Evolutionary conservation across 2,113 vertebrate genomes (phyloP), one percentile per base, ranked within the genome.

Genomic region (Ariopsis seemanni): DNA sequence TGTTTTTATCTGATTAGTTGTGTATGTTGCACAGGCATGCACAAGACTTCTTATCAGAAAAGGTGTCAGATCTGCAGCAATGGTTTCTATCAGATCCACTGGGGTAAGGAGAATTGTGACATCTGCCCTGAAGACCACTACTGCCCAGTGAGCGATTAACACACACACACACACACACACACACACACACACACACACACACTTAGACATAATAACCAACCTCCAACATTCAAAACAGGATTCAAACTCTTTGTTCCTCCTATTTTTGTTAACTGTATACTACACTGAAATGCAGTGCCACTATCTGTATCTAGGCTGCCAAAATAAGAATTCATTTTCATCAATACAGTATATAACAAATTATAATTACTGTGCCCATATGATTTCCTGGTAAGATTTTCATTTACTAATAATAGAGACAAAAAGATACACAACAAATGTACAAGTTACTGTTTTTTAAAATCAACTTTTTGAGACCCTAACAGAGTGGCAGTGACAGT

Each of bases 101-200:
- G 83, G 93, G 97, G 97, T 65, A 93, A 93, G 88, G 96, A 96
- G 75, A 94, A 81, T 89, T 98, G 97, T 86, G 92, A 96, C 11
- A 72, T 93, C 17, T 98, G 97, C 88, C 97, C 97, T 30, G 94
- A 96, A 86, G 94, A 95, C 62, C 93, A 97, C 93, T 98, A 97
- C 94, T 98, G 97, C 86, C 97, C 97, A 4, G 97, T 97, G 93
- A 96, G 97, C 50, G 8, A 65, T 78, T 55, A 65, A 15, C 78
- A 55, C 57, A 55, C 75, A 17, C 17, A 34, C 34, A 34, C 22
- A 77, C 63, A 84, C 53, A 58, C 7, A 53, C 30, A 69, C 48
- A 34, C 11, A 58, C 65, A 48, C 14, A 30, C 27, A 57, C 10
- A 65, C 67, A 62, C 7, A 52, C 14, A 65, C 48, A 60, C 53